Percentiles rank a stretch among this genome's conserved stretches.
phyloP scores from a whole-genome alignment of 2,888 invertebrate genomes.

The Invenusta paracnida region DNA sequence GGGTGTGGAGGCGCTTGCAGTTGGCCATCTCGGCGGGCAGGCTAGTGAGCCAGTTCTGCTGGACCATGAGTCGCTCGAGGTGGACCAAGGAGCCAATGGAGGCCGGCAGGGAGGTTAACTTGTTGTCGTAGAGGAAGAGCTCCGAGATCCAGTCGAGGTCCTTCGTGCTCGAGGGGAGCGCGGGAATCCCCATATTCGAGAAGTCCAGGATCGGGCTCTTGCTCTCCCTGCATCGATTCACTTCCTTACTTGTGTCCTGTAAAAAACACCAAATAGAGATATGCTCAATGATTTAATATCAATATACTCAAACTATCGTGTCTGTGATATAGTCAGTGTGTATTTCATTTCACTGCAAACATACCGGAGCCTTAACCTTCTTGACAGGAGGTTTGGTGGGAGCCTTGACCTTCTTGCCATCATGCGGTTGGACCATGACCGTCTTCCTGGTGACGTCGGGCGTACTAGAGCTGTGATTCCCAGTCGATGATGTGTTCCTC shows the following conservation, averaged over 20 bases:
- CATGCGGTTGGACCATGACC: conserved; percentile 36
- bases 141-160: conserved; percentile 37
- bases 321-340: not conserved
- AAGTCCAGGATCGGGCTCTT: not conserved
- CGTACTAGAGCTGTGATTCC: not conserved
- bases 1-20: conserved; percentile 22
- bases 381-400: conserved; percentile 13
- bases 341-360: not conserved
- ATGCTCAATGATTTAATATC: not conserved
- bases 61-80: conserved; percentile 41
- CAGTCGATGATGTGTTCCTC: not conserved
- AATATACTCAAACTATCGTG: not conserved
- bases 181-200: conserved; percentile 21
- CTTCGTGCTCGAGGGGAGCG: not conserved
- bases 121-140: conserved; percentile 41
- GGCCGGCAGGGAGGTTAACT: conserved; percentile 33
- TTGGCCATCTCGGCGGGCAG: conserved; percentile 39
- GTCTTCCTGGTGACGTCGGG: conserved; percentile 9
- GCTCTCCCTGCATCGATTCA: conserved; percentile 13
- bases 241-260: conserved; percentile 31
- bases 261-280: not conserved
- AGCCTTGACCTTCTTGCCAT: conserved; percentile 35
- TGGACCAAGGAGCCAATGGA: conserved; percentile 29
- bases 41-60: conserved; percentile 40
- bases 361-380: conserved; percentile 24